A percentile compares a stretch with the other conserved stretches of the same genome.
Evolutionary conservation across 64 coral and sea anemone species (phyloP).

Genomic region (Platygyra sinensis): DNA sequence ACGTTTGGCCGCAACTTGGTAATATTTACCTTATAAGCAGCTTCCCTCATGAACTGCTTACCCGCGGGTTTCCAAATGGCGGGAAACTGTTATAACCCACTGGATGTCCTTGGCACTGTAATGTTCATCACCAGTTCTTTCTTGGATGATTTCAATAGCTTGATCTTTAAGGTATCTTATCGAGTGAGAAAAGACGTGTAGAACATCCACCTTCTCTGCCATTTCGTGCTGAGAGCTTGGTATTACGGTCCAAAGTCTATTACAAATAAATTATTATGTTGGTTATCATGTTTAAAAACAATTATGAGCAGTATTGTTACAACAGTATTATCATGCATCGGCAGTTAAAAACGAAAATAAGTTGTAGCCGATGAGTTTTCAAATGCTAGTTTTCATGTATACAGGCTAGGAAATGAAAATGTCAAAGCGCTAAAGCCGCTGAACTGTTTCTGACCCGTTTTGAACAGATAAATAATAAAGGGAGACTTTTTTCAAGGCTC

Average conservation of each 20-base stretch:
- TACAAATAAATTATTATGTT: background rate
- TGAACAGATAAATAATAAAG: too few relatives aligned
- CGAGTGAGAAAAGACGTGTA: background rate
- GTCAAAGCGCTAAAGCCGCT: too few relatives aligned
- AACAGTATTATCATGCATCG: too few relatives aligned
- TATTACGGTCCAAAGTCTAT: conserved; percentile 7
- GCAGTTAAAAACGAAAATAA: too few relatives aligned
- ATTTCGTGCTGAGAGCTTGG: background rate
- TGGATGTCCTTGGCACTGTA: conserved; percentile 11
- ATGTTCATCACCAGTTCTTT: background rate
- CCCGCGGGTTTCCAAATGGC: conserved; percentile 23
- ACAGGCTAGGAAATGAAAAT: too few relatives aligned
- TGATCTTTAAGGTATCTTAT: conserved; percentile 25
- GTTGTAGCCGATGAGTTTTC: too few relatives aligned
- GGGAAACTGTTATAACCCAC: conserved; percentile 24
- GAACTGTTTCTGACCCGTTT: too few relatives aligned
- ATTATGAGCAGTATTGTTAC: too few relatives aligned
- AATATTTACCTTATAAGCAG: conserved; percentile 2
- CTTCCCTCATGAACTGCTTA: conserved; percentile 21
- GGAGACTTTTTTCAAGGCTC: too few relatives aligned
- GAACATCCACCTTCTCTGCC: background rate
- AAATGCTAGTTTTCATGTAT: too few relatives aligned
- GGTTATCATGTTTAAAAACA: too few relatives aligned
- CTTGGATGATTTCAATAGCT: conserved; percentile 21
- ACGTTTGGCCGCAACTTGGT: too few relatives aligned